Percentiles rank a stretch among this genome's conserved stretches.
phyloP scores from a whole-genome alignment of 1,140 invertebrate genomes.

The Atopsyche davidsoni region DNA sequence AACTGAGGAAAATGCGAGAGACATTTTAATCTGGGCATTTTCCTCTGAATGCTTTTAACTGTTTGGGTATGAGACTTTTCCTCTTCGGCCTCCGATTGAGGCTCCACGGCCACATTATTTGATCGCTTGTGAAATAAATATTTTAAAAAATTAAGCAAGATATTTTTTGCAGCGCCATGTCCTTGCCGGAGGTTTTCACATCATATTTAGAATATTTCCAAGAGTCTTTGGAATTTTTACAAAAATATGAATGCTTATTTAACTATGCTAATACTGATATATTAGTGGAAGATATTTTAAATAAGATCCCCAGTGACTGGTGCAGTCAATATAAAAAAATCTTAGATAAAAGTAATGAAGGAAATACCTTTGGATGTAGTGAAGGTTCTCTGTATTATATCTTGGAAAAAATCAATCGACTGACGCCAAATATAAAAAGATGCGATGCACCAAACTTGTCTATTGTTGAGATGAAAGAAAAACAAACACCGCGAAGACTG shows the following conservation, averaged over 20 bases:
- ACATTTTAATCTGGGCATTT: too few relatives aligned
- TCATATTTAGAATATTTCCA: constrained; percentile 50
- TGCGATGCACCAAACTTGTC: background rate
- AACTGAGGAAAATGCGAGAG: too few relatives aligned
- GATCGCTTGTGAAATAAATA: too few relatives aligned
- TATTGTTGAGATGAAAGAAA: constrained; percentile 6
- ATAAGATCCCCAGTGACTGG: constrained; percentile 53
- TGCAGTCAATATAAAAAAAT: constrained; percentile 37
- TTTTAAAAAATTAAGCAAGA: too few relatives aligned
- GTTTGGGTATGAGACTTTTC: too few relatives aligned
- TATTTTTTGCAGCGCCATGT: too few relatives aligned
- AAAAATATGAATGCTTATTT: constrained; percentile 59
- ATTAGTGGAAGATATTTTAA: constrained; percentile 49
- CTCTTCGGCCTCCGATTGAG: too few relatives aligned
- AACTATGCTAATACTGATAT: constrained; percentile 60
- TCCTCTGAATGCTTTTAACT: too few relatives aligned
- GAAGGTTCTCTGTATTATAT: constrained; percentile 1
- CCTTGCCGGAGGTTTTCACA: constrained; percentile 27
- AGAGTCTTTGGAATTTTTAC: constrained; percentile 51
- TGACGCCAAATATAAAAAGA: background rate
- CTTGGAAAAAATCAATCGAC: background rate
- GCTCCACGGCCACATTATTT: too few relatives aligned
- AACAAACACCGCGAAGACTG: constrained; percentile 30
- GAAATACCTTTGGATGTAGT: background rate
- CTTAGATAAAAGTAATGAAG: constrained; percentile 24